Evolutionary conservation across 2,113 vertebrate species (phyloP), one percentile per base, ranked within the genome.

Genomic region (Trematomus loennbergii): DNA sequence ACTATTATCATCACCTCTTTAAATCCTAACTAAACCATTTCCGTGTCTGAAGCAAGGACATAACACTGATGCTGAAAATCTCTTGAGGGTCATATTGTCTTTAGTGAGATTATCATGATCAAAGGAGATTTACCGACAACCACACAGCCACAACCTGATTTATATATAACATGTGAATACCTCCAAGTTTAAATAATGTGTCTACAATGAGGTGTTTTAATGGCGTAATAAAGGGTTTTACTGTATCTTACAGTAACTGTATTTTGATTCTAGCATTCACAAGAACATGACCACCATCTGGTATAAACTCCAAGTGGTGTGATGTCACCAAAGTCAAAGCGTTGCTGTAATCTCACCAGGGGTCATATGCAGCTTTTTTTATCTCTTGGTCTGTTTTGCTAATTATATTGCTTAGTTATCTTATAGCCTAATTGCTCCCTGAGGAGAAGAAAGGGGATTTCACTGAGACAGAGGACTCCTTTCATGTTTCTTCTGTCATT

Each of bases 391-490:
- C 49, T 86, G 60, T 75, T 78, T 45, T 45, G 59, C 40, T 87
- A 75, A 89, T 93, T 82, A 85, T 80, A 81, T 85, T 89, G 75
- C 72, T 80, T 74, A 87, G 85, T 87, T 81, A 75, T 87, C 16
- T 62, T 66, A 70, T 85, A 86, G 79, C 61, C 81, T 87, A 87
- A 90, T 83, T 88, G 63, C 54, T 46, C 76, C 72, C 59, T 16
- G 2, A 55, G 74, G 46, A 83, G 61, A 72, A 76, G 67, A 90
- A 66, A 45, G 48, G 57, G 53, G 60, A 58, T 82, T 78, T 83
- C 36, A 67, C 46, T 9, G n/a, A 75, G 67, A 85, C 48, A 48
- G 17, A 86, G 4, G 50, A 2, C 36, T 68, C 53, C 72, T 89
- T 84, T 89, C 33, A 81, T 83, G 62, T 87, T 72, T 81, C 71